Conservation (phyloP, 2,113 vertebrate species). For the Oryzias celebensis region DNA sequence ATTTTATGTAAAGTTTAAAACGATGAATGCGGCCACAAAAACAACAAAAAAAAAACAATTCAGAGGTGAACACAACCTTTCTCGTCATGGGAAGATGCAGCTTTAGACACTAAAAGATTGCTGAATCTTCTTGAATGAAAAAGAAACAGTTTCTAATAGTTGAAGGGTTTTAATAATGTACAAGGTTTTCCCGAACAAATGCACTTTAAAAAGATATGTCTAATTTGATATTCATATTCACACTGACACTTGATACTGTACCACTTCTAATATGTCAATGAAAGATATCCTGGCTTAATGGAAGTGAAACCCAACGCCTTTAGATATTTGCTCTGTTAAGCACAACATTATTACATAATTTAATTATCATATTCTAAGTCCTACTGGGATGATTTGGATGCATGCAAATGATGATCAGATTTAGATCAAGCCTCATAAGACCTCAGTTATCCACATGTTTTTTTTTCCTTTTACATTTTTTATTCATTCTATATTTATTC, state of each 20-base stretch:
- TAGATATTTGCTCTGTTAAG: conserved; percentile 67
- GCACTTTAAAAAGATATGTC: background rate
- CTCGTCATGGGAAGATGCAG: conserved; percentile 34
- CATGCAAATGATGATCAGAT: conserved; percentile 50
- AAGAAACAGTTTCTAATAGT: too few species aligned
- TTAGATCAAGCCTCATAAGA: conserved; percentile 46
- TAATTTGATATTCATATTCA: conserved; percentile 41
- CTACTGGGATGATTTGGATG: conserved; percentile 35
- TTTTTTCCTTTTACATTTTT: conserved; percentile 27
- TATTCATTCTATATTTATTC: background rate
- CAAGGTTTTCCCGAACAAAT: too few species aligned
- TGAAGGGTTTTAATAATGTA: too few species aligned
- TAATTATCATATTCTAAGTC: conserved; percentile 57
- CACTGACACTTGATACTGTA: conserved; percentile 45
- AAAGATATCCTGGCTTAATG: conserved; percentile 48
- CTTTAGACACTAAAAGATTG: conserved; percentile 24
- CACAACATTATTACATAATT: conserved; percentile 61
- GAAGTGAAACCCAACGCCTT: conserved; percentile 45
- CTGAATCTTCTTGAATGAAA: conserved; percentile 36
- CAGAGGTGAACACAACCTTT: conserved; percentile 38
- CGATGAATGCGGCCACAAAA: conserved; percentile 12
- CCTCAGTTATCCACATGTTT: conserved; percentile 10
- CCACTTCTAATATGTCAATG: conserved; percentile 21
- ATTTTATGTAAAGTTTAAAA: conserved; percentile 13
- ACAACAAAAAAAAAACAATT: background rate